Evolutionary conservation across 2,888 invertebrate genomes (phyloP), one percentile per base, ranked within the genome.

Genomic region (Dioctria linearis): DNA sequence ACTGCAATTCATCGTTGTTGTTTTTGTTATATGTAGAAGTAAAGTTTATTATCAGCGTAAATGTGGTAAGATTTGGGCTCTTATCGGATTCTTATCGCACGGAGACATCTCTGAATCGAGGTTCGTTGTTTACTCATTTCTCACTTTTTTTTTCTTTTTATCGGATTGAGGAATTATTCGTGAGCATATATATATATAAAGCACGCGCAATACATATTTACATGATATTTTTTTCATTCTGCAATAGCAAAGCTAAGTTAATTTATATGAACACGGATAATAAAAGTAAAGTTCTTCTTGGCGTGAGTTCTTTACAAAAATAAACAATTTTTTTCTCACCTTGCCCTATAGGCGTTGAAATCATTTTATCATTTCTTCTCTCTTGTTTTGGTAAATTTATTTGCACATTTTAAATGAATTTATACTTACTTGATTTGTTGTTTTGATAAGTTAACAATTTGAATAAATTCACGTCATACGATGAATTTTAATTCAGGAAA

Each of bases 331-430:
- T 37, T 5, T 57, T 73, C 9, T 25, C 25, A 25, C 25, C 25
- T 40, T 37, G n/a, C n/a, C n/a, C n/a, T n/a, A n/a, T n/a, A 51
- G 8, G 73, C 73, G 51, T 73, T 73, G 73, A 73, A 73, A 73
- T 73, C 73, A 57, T 73, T 73, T 54, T 73, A 57, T 73, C 4
- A 4, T 5, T 39, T 37, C 39, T 69, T 51, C 51, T 51, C 11
- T 25, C 25, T 25, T 25, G 37, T 11, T n/a, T 54, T 54, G 11
- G 54, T 11, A 37, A 69, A 51, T 69, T 49, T 3, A 51, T 51
- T 37, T 25, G 37, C 67, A n/a, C 37, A 37, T 51, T 51, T 37
- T 37, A 39, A 11, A 3, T 11, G 9, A 51, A 54, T 11, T 51
- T n/a, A 8, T 51, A 69, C 69, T 69, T 69, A 69, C 69, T 51